phyloP scores from a whole-genome alignment of 2,113 vertebrate genomes.

The Mustelus asterias region DNA sequence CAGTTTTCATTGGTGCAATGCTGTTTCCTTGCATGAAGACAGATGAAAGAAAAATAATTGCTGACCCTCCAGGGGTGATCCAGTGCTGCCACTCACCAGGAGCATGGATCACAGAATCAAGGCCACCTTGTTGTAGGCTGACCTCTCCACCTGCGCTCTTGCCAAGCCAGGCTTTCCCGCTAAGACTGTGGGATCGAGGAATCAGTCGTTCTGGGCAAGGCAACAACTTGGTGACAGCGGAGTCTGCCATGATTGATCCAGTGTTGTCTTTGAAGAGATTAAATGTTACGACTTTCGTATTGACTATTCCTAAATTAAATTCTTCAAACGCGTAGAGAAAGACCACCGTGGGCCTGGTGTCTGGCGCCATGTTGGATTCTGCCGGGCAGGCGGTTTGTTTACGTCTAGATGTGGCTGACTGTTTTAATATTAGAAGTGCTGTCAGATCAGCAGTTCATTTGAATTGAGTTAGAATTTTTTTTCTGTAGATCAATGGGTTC shows the following conservation, averaged over 20 bases:
- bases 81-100: background rate
- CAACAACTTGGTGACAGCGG: background rate
- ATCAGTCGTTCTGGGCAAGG: background rate
- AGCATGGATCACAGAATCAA: background rate
- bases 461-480: conserved; percentile 20
- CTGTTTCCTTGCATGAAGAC: background rate
- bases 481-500: conserved; percentile 22
- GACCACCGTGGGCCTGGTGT: background rate
- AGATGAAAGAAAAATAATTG: background rate
- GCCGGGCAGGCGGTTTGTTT: background rate
- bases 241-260: background rate
- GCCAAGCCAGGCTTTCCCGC: background rate
- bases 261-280: background rate
- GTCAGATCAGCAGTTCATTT: conserved; percentile 23
- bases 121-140: background rate
- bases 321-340: conserved; percentile 6
- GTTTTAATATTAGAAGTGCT: background rate
- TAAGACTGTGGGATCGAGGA: background rate
- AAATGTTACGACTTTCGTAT: background rate
- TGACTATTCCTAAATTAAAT: background rate
- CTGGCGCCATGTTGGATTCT: background rate
- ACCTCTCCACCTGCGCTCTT: background rate
- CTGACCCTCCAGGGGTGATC: background rate
- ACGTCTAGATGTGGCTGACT: background rate
- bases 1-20: background rate